Conservation (phyloP, 1,140 invertebrate species). For the Leucophenga varia region DNA sequence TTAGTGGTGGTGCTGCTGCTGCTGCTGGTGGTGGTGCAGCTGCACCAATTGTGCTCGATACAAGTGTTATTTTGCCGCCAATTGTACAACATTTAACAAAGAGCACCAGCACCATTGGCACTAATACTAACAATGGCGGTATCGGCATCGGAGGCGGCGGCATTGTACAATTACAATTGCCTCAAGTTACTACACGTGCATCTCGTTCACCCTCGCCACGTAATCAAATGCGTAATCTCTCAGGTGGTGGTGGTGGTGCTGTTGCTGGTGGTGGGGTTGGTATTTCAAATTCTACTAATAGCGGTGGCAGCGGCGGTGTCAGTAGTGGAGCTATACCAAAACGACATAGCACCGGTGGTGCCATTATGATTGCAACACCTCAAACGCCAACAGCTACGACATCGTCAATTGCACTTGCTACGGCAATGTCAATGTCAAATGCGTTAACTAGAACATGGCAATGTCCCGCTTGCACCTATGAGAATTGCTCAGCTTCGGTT, state of each 20-base stretch:
- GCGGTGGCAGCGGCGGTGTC: constrained; percentile 17
- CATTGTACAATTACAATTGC: constrained; percentile 14
- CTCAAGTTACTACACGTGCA: not conserved
- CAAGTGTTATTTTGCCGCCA: too few relatives aligned
- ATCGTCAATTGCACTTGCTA: constrained; percentile 19
- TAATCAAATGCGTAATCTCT: too few relatives aligned
- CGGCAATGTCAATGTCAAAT: not conserved
- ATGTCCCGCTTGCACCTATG: constrained; percentile 78
- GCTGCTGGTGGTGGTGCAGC: constrained; percentile 15
- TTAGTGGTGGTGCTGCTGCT: constrained; percentile 21
- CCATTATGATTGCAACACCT: constrained; percentile 26
- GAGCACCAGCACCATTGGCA: too few relatives aligned
- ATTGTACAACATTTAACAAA: too few relatives aligned
- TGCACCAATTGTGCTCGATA: too few relatives aligned
- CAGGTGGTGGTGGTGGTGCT: not conserved
- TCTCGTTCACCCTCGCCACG: not conserved
- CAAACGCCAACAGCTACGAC: constrained; percentile 8
- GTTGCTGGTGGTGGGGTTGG: not conserved
- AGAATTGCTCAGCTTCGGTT: constrained; percentile 69
- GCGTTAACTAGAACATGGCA: constrained; percentile 64
- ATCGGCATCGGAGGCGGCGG: constrained; percentile 1
- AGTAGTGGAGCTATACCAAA: constrained; percentile 45
- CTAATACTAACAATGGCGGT: constrained; percentile 10
- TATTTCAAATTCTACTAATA: constrained; percentile 1
- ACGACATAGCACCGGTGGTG: constrained; percentile 51